Evolutionary conservation across 2,888 invertebrate species (phyloP).

Genomic region (Drosophila neonasuta): DNA sequence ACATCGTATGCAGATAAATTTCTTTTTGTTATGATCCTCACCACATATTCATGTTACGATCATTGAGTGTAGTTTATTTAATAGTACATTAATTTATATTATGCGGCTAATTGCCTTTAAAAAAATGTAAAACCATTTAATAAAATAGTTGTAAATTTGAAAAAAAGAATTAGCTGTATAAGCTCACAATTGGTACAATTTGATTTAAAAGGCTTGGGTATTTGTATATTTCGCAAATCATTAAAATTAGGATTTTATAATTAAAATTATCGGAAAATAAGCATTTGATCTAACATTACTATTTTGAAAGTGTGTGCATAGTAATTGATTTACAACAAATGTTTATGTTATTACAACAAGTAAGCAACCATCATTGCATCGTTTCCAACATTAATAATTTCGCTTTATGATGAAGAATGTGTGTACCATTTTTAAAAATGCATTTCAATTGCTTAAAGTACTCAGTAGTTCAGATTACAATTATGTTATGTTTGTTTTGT

Average conservation of each 20-base stretch:
- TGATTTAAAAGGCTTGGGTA: conserved; percentile 32
- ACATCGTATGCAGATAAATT: too few relatives aligned
- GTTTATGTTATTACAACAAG: conserved; percentile 35
- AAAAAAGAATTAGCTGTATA: not conserved
- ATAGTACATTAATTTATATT: too few relatives aligned
- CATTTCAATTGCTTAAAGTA: conserved; percentile 64
- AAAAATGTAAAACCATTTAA: not conserved
- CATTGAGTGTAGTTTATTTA: too few relatives aligned
- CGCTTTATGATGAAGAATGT: conserved; percentile 30
- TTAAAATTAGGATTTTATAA: conserved; percentile 52
- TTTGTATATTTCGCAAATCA: conserved; percentile 40
- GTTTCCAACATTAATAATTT: conserved; percentile 63
- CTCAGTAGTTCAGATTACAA: conserved; percentile 27
- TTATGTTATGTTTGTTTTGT: conserved; percentile 1
- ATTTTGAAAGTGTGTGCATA: conserved; percentile 54
- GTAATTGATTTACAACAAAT: conserved; percentile 44
- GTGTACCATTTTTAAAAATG: conserved; percentile 56
- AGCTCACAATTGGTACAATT: not conserved
- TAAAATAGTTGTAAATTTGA: not conserved
- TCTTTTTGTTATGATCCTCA: too few relatives aligned
- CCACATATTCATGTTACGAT: too few relatives aligned
- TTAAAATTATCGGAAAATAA: conserved; percentile 56
- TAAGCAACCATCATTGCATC: conserved; percentile 51
- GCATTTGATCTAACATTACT: conserved; percentile 48
- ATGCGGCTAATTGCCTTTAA: too few relatives aligned